Percentiles rank a stretch among this genome's conserved stretches.
Evolutionary conservation across 2,113 vertebrate genomes (phyloP).

Genomic region (Elephantulus edwardii): DNA sequence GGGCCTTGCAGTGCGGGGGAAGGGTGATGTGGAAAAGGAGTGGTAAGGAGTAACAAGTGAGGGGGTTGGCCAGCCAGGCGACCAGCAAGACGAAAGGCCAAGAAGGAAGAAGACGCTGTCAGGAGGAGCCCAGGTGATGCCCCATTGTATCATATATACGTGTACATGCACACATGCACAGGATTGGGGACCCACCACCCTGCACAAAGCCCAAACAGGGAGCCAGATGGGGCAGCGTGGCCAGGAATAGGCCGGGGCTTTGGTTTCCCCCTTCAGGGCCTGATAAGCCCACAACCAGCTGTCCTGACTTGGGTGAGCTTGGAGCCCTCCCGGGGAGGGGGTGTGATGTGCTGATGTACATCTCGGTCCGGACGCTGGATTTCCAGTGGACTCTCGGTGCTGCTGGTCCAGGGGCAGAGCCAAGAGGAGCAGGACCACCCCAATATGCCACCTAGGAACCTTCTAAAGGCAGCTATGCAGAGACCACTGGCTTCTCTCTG

Average conservation of each 20-base stretch:
- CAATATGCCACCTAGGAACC: not conserved
- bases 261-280: not conserved
- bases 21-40: fast-evolving
- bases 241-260: not conserved
- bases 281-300: not conserved
- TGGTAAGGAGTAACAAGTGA: fast-evolving
- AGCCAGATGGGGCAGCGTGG: fast-evolving
- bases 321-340: no score
- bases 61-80: not conserved
- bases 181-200: fast-evolving
- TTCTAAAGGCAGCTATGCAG: not conserved
- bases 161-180: no score
- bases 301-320: no score
- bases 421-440: not conserved
- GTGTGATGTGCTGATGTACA: no score
- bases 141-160: no score
- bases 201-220: fast-evolving
- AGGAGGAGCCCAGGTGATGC: no score
- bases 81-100: fast-evolving
- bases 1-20: no score
- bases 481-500: not conserved
- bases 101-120: fast-evolving
- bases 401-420: no score
- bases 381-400: fast-evolving
- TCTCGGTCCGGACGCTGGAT: fast-evolving